Evolutionary conservation across 1,140 invertebrate species (phyloP).

Genomic region (Holotrichia oblita): DNA sequence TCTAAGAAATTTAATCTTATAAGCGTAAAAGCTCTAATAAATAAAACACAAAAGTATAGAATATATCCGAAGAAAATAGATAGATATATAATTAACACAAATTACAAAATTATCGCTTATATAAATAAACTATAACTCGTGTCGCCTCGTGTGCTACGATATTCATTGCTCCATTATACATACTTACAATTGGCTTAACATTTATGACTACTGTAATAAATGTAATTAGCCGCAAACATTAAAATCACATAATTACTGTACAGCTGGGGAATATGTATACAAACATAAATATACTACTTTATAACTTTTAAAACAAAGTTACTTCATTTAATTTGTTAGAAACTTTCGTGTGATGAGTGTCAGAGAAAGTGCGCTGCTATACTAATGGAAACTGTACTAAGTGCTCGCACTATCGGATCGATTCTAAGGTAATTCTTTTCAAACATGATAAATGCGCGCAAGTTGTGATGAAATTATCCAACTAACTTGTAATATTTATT

Average conservation of each 20-base stretch:
- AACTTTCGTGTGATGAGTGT: background rate
- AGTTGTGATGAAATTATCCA: no score
- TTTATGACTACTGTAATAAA: background rate
- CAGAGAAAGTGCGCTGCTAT: background rate
- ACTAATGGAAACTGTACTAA: background rate
- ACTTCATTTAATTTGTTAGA: background rate
- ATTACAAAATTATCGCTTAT: background rate
- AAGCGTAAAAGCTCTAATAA: no score
- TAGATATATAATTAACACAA: conserved; percentile 1
- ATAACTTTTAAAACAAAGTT: background rate
- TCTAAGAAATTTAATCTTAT: no score
- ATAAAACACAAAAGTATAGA: no score
- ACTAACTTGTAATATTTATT: no score
- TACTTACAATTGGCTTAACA: background rate
- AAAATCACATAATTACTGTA: background rate
- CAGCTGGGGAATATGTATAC: background rate
- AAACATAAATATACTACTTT: background rate
- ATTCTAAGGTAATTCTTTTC: no score
- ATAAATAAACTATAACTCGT: background rate
- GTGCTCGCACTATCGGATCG: no score
- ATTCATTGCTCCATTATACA: background rate
- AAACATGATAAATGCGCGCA: no score
- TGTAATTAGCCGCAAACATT: background rate
- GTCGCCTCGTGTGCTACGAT: background rate
- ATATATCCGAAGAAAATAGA: background rate